Evolutionary conservation across 2,113 vertebrate species (phyloP).

Genomic region (Nycticebus coucang): DNA sequence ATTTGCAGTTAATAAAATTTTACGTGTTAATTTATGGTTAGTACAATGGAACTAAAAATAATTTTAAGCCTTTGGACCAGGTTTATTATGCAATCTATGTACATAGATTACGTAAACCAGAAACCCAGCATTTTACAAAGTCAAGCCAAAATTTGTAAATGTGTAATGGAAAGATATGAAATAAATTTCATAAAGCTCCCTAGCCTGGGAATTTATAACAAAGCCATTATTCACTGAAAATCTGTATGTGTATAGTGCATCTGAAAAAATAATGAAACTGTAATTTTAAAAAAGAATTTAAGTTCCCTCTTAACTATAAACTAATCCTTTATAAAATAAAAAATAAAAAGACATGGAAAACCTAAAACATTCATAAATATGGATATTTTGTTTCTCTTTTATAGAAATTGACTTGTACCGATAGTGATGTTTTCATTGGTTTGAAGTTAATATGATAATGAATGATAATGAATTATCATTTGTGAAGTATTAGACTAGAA

Average conservation of each 20-base stretch:
- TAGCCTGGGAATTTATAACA: slow-evolving; percentile 81
- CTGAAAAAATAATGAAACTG: slow-evolving; percentile 64
- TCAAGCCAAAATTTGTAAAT: slow-evolving; percentile 79
- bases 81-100: slow-evolving; percentile 76
- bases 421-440: slow-evolving; percentile 35
- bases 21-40: slow-evolving; percentile 78
- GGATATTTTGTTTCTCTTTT: slow-evolving; percentile 52
- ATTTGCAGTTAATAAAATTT: slow-evolving; percentile 81
- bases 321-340: slow-evolving; percentile 66
- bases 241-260: slow-evolving; percentile 3
- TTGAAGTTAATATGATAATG: slow-evolving; percentile 48
- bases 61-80: slow-evolving; percentile 79
- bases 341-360: slow-evolving; percentile 48
- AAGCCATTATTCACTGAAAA: slow-evolving; percentile 73
- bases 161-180: slow-evolving; percentile 85
- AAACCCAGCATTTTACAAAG: slow-evolving; percentile 80
- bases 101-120: slow-evolving; percentile 78
- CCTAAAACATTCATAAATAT: slow-evolving; percentile 50
- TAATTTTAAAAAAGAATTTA: slow-evolving; percentile 61
- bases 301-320: slow-evolving; percentile 60
- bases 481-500: slow-evolving; percentile 9
- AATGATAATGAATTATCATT: slow-evolving; percentile 18
- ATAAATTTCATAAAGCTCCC: slow-evolving; percentile 78
- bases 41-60: slow-evolving; percentile 82
- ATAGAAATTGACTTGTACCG: slow-evolving; percentile 65